These are phyloP conservation scores for Aurelia sp. DNA, from an alignment of 30 jellyfish, hydroid and myxozoan species.

Conservation along the genomic window DNA sequence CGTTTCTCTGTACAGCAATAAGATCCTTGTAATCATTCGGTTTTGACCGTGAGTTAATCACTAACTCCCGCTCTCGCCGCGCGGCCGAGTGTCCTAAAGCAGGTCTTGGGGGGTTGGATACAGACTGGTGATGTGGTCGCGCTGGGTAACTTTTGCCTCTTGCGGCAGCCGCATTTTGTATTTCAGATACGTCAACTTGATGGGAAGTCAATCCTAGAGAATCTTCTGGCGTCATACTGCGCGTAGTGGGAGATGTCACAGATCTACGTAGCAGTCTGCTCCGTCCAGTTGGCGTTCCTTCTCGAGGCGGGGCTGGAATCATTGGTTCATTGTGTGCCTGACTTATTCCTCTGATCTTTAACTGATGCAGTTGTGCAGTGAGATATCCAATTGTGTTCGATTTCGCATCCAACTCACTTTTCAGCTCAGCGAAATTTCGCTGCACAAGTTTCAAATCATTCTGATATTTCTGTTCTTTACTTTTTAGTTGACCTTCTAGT, in stretches of 20 bases:
- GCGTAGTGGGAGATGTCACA: slow-evolving; percentile 59
- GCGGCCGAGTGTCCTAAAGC: slow-evolving; percentile 80
- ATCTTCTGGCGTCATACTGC: slow-evolving; percentile 28
- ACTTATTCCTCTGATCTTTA: slow-evolving; percentile 9
- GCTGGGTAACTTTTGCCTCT: slow-evolving; percentile 49
- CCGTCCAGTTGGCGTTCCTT: slow-evolving; percentile 48
- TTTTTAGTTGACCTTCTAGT: slow-evolving; percentile 87
- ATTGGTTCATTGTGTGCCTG: slow-evolving; percentile 11
- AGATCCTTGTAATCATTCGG: slow-evolving; percentile 88
- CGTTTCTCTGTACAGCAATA: slow-evolving; percentile 36
- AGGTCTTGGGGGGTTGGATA: slow-evolving; percentile 71
- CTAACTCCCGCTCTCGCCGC: slow-evolving; percentile 75
- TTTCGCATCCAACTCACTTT: slow-evolving; percentile 83
- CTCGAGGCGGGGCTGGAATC: slow-evolving; percentile 80
- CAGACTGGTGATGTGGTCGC: slow-evolving; percentile 74
- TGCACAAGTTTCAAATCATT: slow-evolving; percentile 69
- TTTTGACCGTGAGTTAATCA: slow-evolving; percentile 41
- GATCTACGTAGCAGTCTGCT: slow-evolving; percentile 56
- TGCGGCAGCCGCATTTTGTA: slow-evolving; percentile 58
- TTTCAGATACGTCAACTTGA: slow-evolving; percentile 66
- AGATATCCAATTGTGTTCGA: slow-evolving; percentile 76
- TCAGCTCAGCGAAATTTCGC: slow-evolving; percentile 67
- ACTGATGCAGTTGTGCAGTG: slow-evolving; percentile 86
- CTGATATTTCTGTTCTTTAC: slow-evolving; percentile 80
- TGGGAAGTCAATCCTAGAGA: slow-evolving; percentile 45